Base-by-base conservation (phyloP, 2,888 invertebrate genomes). In the Hydropsyche betteni region DNA sequence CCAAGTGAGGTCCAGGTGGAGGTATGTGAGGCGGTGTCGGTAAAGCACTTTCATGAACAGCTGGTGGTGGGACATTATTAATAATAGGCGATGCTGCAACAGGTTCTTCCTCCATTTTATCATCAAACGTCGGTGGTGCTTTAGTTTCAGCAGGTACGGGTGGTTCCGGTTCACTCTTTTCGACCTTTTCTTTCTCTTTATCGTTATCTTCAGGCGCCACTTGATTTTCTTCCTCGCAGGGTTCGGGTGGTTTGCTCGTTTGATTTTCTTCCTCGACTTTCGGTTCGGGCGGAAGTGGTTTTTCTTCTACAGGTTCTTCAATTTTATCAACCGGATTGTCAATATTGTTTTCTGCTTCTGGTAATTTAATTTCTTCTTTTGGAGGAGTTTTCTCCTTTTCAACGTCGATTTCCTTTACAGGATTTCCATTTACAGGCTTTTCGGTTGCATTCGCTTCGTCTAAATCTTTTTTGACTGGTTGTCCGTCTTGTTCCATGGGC, bases 91-190 rank as follows among this genome's bases (percentile, higher is more conserved):
- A 61, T 55, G 53, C 70, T 34, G 36, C 44, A 52, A 44, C 44
- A 51, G 74, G 53, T 51, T 68, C 68, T 38, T 24, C 75, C 44
- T 72, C 71, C 71, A 72, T 75, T 58, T 75, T 72, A 16, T 75
- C 72, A 24, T 55, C 72, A 33, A 72, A 61, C 7, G 52, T 50
- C 1, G 68, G 12, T 50, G 50, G 33, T 16, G 51, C 51, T n/a
- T 82, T 52, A 7, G 68, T 72, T 75, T 85, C 84, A 0, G n/a
- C 24, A 14, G 64, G 8, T 16, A 53, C 51, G 7, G 75, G 76
- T 80, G 81, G 84, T 77, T 84, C 84, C 52, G 82, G 76, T 74
- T 85, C 85, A 69, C 82, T 83, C 76, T 85, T 84, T n/a, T 85
- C 85, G 24, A 80, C 51, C 8, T 85, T 84, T 4, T 76, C 83